These are phyloP conservation scores for Drosophila bunnanda DNA, from an alignment of 2,888 invertebrate species.

Conservation along the genomic window DNA sequence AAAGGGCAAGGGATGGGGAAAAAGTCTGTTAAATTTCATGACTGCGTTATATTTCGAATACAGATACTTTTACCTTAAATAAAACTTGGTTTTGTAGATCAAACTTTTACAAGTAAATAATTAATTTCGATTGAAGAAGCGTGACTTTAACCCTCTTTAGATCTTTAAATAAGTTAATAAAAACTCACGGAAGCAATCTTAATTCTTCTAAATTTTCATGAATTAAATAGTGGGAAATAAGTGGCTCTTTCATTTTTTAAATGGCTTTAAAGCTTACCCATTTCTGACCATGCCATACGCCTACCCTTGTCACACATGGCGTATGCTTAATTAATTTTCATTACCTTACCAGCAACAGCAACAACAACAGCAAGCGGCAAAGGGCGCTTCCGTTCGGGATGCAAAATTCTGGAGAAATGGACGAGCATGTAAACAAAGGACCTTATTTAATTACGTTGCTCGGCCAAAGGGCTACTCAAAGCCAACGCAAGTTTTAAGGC, in stretches of 20 bases:
- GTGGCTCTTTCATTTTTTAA: background rate
- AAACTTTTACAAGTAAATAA: too few species aligned
- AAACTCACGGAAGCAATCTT: background rate
- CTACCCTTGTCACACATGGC: constrained; percentile 45
- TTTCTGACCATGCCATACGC: constrained; percentile 2
- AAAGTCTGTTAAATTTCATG: background rate
- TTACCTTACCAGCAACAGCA: constrained; percentile 44
- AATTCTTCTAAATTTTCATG: background rate
- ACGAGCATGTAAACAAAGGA: constrained; percentile 45
- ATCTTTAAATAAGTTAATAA: too few species aligned
- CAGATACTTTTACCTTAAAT: background rate
- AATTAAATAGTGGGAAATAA: background rate
- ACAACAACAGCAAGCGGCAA: constrained; percentile 31
- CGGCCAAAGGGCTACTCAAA: constrained; percentile 29
- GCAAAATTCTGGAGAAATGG: background rate
- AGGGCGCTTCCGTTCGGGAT: background rate
- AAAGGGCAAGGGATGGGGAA: background rate
- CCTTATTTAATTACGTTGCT: constrained; percentile 65
- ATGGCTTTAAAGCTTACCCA: background rate
- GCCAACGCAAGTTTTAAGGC: constrained; percentile 44
- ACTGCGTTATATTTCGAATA: background rate
- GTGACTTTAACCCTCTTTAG: too few species aligned
- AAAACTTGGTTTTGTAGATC: background rate
- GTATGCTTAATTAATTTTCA: constrained; percentile 61
- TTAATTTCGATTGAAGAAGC: too few species aligned